A percentile compares a stretch with the other conserved stretches of the same genome.
Conservation (phyloP, 2,113 vertebrate genomes). For the Hiodon tergisus region DNA sequence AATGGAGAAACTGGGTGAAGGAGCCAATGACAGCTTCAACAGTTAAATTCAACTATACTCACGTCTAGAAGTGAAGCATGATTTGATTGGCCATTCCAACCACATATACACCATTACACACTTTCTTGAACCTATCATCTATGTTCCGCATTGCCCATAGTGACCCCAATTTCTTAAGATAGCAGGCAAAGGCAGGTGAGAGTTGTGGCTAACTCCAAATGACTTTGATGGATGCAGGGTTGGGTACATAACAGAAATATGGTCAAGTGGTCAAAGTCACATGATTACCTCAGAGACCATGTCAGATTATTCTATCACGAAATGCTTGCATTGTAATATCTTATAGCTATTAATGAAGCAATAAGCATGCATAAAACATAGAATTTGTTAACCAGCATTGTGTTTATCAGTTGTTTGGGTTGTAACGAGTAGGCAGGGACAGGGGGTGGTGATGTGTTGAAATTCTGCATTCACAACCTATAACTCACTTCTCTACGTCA, state of each 20-base stretch:
- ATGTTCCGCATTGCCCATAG: constrained; percentile 29
- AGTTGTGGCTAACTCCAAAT: not conserved
- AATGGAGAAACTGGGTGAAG: not conserved
- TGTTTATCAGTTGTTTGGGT: no score
- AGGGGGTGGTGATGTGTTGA: no score
- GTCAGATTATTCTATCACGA: constrained; percentile 38
- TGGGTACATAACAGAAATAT: no score
- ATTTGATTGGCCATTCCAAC: constrained; percentile 51
- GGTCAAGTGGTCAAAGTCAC: not conserved
- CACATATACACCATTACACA: no score
- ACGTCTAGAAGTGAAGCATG: constrained; percentile 49
- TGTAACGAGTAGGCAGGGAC: no score
- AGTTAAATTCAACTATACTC: constrained; percentile 39
- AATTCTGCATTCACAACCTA: no score
- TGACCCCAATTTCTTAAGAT: not conserved
- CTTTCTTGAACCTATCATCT: constrained; percentile 69
- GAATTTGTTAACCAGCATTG: no score
- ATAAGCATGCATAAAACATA: no score
- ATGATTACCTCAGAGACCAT: constrained; percentile 38
- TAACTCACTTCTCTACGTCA: no score
- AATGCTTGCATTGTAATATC: no score
- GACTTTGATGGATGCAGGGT: no score
- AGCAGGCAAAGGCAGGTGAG: not conserved
- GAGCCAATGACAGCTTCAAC: not conserved
- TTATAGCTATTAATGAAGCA: no score